A percentile compares a stretch with the other conserved stretches of the same genome.
Conservation (phyloP, 2,888 invertebrate species). For the Gnatocerus cornutus region DNA sequence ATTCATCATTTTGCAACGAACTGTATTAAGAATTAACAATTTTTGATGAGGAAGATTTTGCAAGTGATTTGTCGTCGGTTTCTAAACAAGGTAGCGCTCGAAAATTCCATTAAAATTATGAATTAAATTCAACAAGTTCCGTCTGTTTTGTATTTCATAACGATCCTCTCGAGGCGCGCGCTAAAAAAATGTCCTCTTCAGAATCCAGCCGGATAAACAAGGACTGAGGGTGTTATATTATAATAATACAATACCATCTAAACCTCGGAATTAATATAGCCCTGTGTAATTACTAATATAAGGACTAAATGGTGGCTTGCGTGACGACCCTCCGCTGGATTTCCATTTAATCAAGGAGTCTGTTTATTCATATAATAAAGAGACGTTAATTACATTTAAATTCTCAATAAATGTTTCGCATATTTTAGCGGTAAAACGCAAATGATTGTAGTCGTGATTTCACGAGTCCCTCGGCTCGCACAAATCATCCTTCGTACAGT, state of each 20-base stretch:
- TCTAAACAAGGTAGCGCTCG: background rate
- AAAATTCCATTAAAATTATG: too few relatives aligned
- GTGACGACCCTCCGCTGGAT: constrained; percentile 57
- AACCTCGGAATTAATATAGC: constrained; percentile 55
- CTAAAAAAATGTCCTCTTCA: too few relatives aligned
- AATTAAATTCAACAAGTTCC: constrained; percentile 5
- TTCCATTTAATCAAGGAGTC: constrained; percentile 58
- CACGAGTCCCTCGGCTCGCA: constrained; percentile 24
- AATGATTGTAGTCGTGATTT: constrained; percentile 36
- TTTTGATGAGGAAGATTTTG: too few relatives aligned
- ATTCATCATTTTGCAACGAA: too few relatives aligned
- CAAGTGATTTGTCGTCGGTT: too few relatives aligned
- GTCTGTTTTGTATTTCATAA: background rate
- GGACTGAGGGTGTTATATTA: constrained; percentile 35
- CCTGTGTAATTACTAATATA: constrained; percentile 58
- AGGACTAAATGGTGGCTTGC: constrained; percentile 58
- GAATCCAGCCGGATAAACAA: background rate
- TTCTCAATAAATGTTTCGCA: constrained; percentile 51
- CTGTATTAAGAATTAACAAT: too few relatives aligned
- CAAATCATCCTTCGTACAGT: constrained; percentile 28
- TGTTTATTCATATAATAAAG: constrained; percentile 57
- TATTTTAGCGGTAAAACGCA: constrained; percentile 45
- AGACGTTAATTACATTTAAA: constrained; percentile 54
- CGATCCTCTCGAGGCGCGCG: too few relatives aligned
- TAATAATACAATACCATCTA: constrained; percentile 43